phyloP scores from a whole-genome alignment of 2,113 vertebrate species.

The Psephotus haematonotus region DNA sequence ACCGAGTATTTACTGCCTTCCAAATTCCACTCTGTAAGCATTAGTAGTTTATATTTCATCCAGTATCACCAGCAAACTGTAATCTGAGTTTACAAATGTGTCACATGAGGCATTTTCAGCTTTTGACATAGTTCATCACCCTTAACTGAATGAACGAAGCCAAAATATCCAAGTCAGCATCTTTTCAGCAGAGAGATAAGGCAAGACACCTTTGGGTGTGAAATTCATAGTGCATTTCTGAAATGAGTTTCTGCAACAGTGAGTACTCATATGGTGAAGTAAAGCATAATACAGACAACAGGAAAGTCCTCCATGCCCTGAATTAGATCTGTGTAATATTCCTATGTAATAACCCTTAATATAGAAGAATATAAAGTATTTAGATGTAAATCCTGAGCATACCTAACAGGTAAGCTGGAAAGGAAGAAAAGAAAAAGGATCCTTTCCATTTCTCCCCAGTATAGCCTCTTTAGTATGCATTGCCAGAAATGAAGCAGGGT shows the following conservation, averaged over 20 bases:
- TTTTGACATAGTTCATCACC: background rate
- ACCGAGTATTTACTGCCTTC: background rate
- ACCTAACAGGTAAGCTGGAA: background rate
- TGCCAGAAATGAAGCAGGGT: background rate
- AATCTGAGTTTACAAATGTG: background rate
- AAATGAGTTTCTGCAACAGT: background rate
- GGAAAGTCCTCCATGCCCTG: background rate
- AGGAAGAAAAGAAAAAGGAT: background rate
- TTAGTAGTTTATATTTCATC: background rate
- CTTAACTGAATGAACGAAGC: accelerated
- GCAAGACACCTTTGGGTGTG: background rate
- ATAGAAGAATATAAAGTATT: background rate
- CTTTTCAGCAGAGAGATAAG: background rate
- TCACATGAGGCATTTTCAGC: background rate
- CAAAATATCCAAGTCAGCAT: background rate
- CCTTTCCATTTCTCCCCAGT: background rate
- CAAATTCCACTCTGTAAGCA: background rate
- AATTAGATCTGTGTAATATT: background rate
- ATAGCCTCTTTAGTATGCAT: background rate
- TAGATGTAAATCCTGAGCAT: background rate
- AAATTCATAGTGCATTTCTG: background rate
- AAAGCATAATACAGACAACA: background rate
- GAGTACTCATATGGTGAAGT: background rate
- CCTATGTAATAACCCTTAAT: background rate
- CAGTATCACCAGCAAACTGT: background rate